Evolutionary conservation across 1,140 invertebrate genomes (phyloP), one percentile per base, ranked within the genome.

Genomic region (Hycleus phaleratus): DNA sequence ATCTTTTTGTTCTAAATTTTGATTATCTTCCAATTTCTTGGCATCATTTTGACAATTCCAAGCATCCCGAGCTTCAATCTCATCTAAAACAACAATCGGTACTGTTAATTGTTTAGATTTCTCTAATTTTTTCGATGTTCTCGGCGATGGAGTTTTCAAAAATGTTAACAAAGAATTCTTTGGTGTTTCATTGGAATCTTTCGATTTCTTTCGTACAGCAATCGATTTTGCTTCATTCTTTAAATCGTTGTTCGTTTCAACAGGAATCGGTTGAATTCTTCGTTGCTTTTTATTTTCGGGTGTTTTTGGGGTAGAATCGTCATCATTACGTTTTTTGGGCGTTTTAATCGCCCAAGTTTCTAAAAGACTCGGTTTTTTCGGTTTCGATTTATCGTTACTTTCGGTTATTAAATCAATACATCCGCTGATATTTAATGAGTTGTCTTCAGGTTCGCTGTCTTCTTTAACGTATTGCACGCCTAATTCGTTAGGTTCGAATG

Each of bases 401-500:
- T 63, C 60, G 54, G 32, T 61, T 48, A 44, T 54, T 62, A 46
- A 75, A 11, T 51, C 40, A 10, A 42, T 62, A 56, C 56, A 62
- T 18, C 47, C 58, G 52, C 60, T 65, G 2, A 68, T 52, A 43
- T 70, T 60, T 18, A 68, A 47, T n/a, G 49, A 10, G 49, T 49
- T 60, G 11, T 66, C 61, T 43, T 74, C 68, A 9, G 67, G 54
- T 60, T 77, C 74, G 66, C 73, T 77, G 6, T 66, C 59, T 61
- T 74, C 72, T 61, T 69, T 67, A 43, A 69, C 60, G 66, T 90
- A 88, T 3, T 77, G 71, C 45, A 82, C 77, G 2, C 95, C 96
- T 11, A 98, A 74, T 78, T 98, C 95, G 4, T 78, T 81, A 12
- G 84, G 75, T 26, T 81, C 77, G 76, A 98, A 98, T 38, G 84